A percentile compares a stretch with the other conserved stretches of the same genome.
Evolutionary conservation across 2,113 vertebrate genomes (phyloP).

Genomic region (Hassar affinis): DNA sequence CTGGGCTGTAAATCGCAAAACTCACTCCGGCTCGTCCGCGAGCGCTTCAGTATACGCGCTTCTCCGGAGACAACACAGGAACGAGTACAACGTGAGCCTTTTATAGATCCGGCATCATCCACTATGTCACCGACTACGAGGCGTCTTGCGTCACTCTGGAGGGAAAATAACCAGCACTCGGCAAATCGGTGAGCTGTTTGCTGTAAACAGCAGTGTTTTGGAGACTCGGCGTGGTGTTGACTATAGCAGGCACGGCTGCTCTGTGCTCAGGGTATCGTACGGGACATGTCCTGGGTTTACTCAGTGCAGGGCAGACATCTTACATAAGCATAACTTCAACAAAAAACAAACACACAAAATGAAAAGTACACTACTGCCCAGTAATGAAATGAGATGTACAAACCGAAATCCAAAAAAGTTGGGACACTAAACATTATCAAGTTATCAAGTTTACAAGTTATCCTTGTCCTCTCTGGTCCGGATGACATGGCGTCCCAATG

Average conservation of each 20-base stretch:
- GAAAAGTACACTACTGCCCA: too few relatives aligned
- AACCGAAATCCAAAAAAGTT: too few relatives aligned
- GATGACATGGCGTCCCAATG: too few relatives aligned
- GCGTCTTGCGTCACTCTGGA: not conserved
- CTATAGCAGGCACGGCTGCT: not conserved
- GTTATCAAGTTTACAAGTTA: too few relatives aligned
- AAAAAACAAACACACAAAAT: not conserved
- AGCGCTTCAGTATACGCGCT: not conserved
- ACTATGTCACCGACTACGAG: not conserved
- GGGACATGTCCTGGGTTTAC: not conserved
- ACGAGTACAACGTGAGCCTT: not conserved
- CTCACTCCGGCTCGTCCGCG: not conserved
- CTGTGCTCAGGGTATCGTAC: not conserved
- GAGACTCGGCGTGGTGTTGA: slow-evolving; percentile 40
- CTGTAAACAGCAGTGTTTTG: slow-evolving; percentile 58
- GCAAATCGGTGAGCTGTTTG: slow-evolving; percentile 45
- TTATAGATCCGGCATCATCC: slow-evolving; percentile 51
- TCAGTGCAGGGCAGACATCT: not conserved
- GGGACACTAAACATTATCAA: too few relatives aligned
- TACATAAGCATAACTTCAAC: not conserved
- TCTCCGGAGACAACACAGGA: not conserved
- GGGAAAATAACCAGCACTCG: slow-evolving; percentile 14
- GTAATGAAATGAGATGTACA: too few relatives aligned
- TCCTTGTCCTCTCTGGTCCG: too few relatives aligned
- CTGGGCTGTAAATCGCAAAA: not conserved